These are phyloP conservation scores for Ruditapes philippinarum DNA, from an alignment of 1,140 invertebrate species.

Conservation along the genomic window DNA sequence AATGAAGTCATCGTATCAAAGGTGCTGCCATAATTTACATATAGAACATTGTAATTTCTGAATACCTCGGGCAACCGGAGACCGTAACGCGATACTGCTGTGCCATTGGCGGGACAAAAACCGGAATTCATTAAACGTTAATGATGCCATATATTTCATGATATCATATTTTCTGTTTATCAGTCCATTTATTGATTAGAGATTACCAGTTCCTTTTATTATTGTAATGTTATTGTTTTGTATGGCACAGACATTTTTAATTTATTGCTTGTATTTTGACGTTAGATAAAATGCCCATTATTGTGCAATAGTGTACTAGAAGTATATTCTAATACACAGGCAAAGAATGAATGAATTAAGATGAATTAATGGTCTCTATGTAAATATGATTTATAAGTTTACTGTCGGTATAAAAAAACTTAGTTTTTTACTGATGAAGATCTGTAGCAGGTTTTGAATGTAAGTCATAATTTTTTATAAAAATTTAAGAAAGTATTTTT, in stretches of 20 bases:
- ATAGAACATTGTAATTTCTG: not conserved
- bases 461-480: no score
- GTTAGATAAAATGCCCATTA: not conserved
- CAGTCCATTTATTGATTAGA: not conserved
- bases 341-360: no score
- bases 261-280: not conserved
- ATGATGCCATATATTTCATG: not conserved
- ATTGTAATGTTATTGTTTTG: not conserved
- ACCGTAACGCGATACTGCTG: not conserved
- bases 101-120: not conserved
- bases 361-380: no score
- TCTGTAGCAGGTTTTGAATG: no score
- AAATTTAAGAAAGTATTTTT: no score
- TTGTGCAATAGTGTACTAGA: not conserved
- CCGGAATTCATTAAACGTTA: not conserved
- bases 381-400: no score
- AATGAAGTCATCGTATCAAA: no score
- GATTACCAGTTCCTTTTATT: not conserved
- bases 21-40: not conserved
- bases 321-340: no score
- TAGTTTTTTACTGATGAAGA: no score
- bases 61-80: not conserved
- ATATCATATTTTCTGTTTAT: constrained; percentile 7
- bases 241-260: not conserved
- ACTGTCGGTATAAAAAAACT: no score